Evolutionary conservation across 2,797 vertebrate genomes (phyloP).

Genomic region (Xenops minutus): DNA sequence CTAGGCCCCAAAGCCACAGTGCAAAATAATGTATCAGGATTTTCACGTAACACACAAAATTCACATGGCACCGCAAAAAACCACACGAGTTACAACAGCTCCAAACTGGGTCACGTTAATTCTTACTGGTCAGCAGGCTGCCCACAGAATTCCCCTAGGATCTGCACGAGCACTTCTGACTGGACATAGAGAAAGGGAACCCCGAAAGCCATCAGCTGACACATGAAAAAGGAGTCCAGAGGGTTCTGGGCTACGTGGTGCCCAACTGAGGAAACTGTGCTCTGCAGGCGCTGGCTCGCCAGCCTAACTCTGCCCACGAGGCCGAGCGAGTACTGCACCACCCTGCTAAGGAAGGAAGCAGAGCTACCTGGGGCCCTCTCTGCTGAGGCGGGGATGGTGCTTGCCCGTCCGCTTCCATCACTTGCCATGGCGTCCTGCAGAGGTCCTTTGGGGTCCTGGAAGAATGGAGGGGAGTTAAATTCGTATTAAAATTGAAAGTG

Average conservation of each 20-base stretch:
- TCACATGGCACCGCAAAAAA: neutral
- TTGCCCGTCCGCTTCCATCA: constrained; percentile 78
- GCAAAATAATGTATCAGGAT: constrained; percentile 5
- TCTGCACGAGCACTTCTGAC: constrained; percentile 80
- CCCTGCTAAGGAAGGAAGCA: constrained; percentile 85
- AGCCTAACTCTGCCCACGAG: constrained; percentile 79
- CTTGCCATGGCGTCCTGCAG: constrained; percentile 73
- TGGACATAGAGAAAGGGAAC: constrained; percentile 83
- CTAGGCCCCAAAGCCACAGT: constrained; percentile 13
- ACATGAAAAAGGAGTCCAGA: constrained; percentile 91
- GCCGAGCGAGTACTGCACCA: constrained; percentile 76
- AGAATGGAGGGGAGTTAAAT: neutral
- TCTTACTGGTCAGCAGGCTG: constrained; percentile 61
- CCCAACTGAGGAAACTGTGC: constrained; percentile 84
- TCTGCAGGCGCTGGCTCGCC: constrained; percentile 78
- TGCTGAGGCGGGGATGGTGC: constrained; percentile 65
- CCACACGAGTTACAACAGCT: neutral
- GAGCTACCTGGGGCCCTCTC: constrained; percentile 94
- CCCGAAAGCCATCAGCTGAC: constrained; percentile 80
- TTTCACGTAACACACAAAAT: neutral
- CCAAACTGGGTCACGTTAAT: neutral
- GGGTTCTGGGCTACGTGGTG: constrained; percentile 88
- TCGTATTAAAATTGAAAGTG: neutral
- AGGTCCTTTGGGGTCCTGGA: constrained; percentile 82
- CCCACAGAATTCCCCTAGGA: constrained; percentile 77